Conservation (phyloP, 2,113 vertebrate genomes). For the Thinocorus orbignyianus region DNA sequence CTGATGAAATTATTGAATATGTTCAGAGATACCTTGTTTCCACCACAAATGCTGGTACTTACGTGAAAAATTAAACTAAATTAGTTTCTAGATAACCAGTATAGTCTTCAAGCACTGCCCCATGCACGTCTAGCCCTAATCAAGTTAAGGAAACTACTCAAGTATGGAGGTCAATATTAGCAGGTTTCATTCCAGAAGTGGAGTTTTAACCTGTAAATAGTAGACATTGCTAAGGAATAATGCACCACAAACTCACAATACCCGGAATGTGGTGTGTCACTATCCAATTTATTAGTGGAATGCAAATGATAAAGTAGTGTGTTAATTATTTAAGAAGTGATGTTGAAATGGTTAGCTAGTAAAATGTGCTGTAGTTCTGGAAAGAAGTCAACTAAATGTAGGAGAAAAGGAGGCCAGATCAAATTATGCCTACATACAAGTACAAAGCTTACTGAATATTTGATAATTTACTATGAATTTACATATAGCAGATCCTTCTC, state of each 20-base stretch:
- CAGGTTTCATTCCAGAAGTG: background rate
- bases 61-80: background rate
- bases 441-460: background rate
- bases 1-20: background rate
- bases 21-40: background rate
- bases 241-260: background rate
- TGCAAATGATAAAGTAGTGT: constrained; percentile 39
- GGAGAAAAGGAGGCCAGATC: background rate
- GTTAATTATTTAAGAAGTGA: constrained; percentile 40
- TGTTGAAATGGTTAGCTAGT: constrained; percentile 25
- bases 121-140: background rate
- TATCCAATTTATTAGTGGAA: constrained; percentile 34
- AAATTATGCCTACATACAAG: background rate
- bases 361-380: constrained; percentile 17
- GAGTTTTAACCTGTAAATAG: background rate
- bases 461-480: background rate
- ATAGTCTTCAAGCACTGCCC: background rate
- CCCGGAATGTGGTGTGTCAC: background rate
- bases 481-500: background rate
- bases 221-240: background rate
- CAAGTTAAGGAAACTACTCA: background rate
- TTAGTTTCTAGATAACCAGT: background rate
- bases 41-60: background rate
- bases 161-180: background rate
- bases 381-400: background rate